Evolutionary conservation across 2,888 invertebrate species (phyloP), one percentile per base, ranked within the genome.

Genomic region (Yponomeuta cagnagella): DNA sequence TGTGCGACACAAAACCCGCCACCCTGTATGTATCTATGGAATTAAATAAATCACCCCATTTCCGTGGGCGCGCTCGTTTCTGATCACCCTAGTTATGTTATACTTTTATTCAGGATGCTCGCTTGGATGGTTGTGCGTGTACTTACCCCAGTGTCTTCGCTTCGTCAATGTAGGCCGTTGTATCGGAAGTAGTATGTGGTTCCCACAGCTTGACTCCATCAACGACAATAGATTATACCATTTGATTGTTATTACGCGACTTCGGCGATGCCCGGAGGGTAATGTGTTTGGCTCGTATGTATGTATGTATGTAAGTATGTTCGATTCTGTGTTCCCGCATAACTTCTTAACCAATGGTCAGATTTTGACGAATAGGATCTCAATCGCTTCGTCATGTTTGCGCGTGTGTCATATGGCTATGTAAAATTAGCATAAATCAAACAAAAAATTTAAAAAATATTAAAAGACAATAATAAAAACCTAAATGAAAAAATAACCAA

Each of bases 31-130:
- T 64, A 64, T 12, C 52, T 12, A 73, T 76, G 74, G 74, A 74
- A 76, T 75, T 75, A 77, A 75, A 81, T 81, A 81, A 82, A 81
- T 80, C 80, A 81, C 75, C 75, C 73, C 74, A 75, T 74, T 77
- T 82, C 81, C 82, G 76, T 72, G 76, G 71, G 75, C 78, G 75
- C 77, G 78, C 79, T 79, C 77, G 75, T 74, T 71, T 73, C 72
- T 67, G 68, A 66, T 73, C 70, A 69, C 73, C 37, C 68, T 66
- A 69, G 31, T 33, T 66, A 48, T 30, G 68, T 23, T 2, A 23
- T 23, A 63, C 33, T 68, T 63, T 3, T 33, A 23, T 33, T 31
- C 31, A 65, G 31, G 23, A 31, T 58, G 12, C 52, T 58, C 52
- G 52, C 52, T 15, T 15, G 52, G 52, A 15, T 58, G 52, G 12